These are phyloP conservation scores for Sula dactylatra DNA, from an alignment of 2,113 vertebrate genomes.

Conservation along the genomic window DNA sequence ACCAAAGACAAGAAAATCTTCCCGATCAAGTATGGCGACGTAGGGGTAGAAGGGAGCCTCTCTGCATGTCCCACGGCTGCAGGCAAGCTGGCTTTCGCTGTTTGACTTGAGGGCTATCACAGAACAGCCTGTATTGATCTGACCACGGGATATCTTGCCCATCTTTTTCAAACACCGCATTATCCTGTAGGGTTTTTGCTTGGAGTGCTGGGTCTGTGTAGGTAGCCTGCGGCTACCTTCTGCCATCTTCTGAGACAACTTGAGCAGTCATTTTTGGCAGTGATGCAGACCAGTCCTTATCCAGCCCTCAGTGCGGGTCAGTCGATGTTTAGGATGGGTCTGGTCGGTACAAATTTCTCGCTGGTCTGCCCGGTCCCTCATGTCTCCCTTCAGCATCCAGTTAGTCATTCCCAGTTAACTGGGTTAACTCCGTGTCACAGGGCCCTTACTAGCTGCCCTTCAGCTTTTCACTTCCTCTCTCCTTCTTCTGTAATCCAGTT, in stretches of 20 bases:
- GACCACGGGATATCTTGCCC: not conserved
- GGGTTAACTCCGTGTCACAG: not conserved
- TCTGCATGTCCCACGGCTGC: not conserved
- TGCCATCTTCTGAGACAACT: not conserved
- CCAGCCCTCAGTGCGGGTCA: not conserved
- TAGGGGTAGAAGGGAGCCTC: not conserved
- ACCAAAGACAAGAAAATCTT: not conserved
- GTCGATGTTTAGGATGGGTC: not conserved
- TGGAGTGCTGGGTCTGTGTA: fast-evolving
- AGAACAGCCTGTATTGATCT: not conserved
- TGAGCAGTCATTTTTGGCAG: not conserved
- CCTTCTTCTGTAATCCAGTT: not conserved
- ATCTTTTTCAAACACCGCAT: no score
- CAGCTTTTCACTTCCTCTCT: constrained; percentile 43
- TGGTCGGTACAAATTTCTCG: not conserved
- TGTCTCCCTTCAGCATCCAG: not conserved
- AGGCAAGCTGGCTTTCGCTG: not conserved
- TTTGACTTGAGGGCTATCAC: no score
- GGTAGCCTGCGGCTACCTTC: not conserved
- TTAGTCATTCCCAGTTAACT: not conserved
- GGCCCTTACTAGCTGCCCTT: not conserved
- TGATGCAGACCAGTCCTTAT: not conserved
- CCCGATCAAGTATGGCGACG: not conserved
- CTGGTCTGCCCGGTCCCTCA: not conserved
- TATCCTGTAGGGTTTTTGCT: not conserved